These are phyloP conservation scores for Leptobrachium leishanense DNA, from an alignment of 2,113 vertebrate genomes.

Conservation along the genomic window DNA sequence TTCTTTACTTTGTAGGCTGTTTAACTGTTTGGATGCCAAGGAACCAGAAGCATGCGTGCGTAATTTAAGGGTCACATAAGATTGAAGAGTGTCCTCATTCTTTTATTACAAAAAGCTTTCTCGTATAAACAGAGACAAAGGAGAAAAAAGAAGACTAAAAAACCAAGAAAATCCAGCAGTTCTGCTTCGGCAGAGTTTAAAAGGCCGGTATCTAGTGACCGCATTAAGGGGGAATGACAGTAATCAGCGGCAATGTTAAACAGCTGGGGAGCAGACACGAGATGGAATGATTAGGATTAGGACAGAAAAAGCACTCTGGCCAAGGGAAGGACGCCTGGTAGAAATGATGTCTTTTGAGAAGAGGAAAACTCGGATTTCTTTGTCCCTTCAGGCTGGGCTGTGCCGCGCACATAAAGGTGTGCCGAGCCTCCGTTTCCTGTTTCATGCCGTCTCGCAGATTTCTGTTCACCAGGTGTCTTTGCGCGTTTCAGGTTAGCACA, in stretches of 20 bases:
- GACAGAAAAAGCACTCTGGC: conserved; percentile 64
- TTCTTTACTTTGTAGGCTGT: no score
- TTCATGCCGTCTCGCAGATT: conserved; percentile 57
- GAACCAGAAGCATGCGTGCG: not conserved
- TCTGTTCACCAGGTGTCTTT: conserved; percentile 64
- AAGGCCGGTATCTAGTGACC: conserved; percentile 52
- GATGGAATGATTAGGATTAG: conserved; percentile 65
- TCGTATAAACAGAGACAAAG: not conserved
- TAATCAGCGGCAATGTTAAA: conserved; percentile 54
- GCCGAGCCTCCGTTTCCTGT: conserved; percentile 67
- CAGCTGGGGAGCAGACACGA: conserved; percentile 68
- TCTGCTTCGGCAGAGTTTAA: not conserved
- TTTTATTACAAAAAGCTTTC: not conserved
- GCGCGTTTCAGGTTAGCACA: conserved; percentile 61
- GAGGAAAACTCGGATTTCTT: conserved; percentile 69
- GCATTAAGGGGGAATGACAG: conserved; percentile 44
- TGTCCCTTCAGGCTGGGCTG: conserved; percentile 64
- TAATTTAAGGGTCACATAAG: not conserved
- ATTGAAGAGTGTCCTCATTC: not conserved
- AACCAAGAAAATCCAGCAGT: not conserved
- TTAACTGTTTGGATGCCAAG: no score
- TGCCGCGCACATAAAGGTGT: conserved; percentile 66
- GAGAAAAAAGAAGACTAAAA: no score
- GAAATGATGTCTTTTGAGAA: conserved; percentile 64
- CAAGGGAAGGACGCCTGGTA: conserved; percentile 60